phyloP scores from a whole-genome alignment of 2,888 invertebrate genomes.

The Caenorhabditis doughertyi region DNA sequence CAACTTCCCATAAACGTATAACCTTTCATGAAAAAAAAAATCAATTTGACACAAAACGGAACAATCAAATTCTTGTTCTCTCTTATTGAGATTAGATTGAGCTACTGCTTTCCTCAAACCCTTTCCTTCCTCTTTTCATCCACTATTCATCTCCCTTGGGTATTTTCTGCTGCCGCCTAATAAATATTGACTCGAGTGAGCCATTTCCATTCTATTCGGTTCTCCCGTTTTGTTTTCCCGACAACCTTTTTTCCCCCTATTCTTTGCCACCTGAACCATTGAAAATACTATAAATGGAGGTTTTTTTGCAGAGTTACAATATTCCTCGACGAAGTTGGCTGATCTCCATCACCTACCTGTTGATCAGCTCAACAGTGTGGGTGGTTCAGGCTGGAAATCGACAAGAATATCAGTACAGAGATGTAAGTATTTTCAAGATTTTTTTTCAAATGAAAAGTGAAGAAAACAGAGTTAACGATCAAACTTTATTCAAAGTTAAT shows the following conservation, averaged over 20 bases:
- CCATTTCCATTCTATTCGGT: slow-evolving; percentile 1
- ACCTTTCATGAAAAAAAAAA: too few species aligned
- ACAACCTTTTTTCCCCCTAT: too few species aligned
- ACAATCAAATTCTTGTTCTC: slow-evolving; percentile 37
- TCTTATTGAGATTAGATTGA: slow-evolving; percentile 52
- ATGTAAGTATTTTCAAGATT: slow-evolving; percentile 37
- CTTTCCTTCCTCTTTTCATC: slow-evolving; percentile 9
- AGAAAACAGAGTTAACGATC: too few species aligned
- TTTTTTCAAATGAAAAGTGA: too few species aligned
- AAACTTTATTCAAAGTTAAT: too few species aligned
- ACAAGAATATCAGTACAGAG: slow-evolving; percentile 59
- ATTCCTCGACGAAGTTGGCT: slow-evolving; percentile 60
- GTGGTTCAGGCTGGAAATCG: slow-evolving; percentile 62
- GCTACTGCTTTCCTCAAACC: slow-evolving; percentile 6
- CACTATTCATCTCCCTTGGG: slow-evolving; percentile 36
- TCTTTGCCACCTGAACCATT: background rate
- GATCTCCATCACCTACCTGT: slow-evolving; percentile 65
- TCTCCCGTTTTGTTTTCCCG: slow-evolving; percentile 15
- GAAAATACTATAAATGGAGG: background rate
- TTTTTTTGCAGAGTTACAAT: slow-evolving; percentile 62
- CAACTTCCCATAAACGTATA: too few species aligned
- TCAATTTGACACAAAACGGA: slow-evolving; percentile 1
- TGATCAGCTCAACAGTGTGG: slow-evolving; percentile 64
- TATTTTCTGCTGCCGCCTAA: slow-evolving; percentile 33
- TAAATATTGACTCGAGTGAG: slow-evolving; percentile 49